Percentiles rank a stretch among this genome's conserved stretches.
Conservation (phyloP, 92 coral and sea anemone species). For the Epizoanthus scotinus region DNA sequence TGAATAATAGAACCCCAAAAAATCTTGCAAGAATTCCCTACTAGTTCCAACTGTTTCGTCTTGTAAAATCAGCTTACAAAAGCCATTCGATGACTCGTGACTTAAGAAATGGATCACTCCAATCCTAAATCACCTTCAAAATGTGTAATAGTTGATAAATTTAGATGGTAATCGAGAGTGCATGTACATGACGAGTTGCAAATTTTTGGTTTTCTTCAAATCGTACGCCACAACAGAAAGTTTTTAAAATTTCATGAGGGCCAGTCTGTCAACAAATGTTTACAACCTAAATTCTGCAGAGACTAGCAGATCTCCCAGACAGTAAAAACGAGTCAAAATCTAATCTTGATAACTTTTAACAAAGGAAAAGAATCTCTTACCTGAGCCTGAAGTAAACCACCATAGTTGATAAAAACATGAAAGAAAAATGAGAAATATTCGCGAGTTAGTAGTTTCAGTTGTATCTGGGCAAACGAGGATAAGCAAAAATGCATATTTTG, state of each 20-base stretch:
- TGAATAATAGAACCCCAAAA: constrained; percentile 29
- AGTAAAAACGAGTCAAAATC: neutral
- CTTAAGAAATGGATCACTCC: neutral
- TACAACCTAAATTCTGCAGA: constrained; percentile 47
- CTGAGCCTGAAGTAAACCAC: constrained; percentile 26
- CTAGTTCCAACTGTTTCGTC: neutral
- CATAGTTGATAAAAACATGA: constrained; percentile 27
- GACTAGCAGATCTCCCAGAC: constrained; percentile 16
- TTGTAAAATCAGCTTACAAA: constrained; percentile 1
- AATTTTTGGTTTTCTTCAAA: constrained; percentile 37
- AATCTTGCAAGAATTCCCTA: constrained; percentile 10
- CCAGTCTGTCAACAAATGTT: constrained; percentile 79
- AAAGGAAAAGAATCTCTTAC: constrained; percentile 6
- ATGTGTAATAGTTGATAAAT: constrained; percentile 35
- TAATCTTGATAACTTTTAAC: constrained; percentile 16
- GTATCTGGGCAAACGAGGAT: neutral
- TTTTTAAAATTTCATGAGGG: constrained; percentile 87
- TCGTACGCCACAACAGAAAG: constrained; percentile 53
- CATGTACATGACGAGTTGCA: constrained; percentile 29
- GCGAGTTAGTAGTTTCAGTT: neutral
- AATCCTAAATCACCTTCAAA: constrained; percentile 29
- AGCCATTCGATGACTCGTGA: constrained; percentile 16
- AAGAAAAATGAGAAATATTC: constrained; percentile 11
- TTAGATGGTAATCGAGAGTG: constrained; percentile 21
- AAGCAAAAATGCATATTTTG: constrained; percentile 27